Conservation (phyloP, 2,113 vertebrate genomes). For the Eclectus roratus region DNA sequence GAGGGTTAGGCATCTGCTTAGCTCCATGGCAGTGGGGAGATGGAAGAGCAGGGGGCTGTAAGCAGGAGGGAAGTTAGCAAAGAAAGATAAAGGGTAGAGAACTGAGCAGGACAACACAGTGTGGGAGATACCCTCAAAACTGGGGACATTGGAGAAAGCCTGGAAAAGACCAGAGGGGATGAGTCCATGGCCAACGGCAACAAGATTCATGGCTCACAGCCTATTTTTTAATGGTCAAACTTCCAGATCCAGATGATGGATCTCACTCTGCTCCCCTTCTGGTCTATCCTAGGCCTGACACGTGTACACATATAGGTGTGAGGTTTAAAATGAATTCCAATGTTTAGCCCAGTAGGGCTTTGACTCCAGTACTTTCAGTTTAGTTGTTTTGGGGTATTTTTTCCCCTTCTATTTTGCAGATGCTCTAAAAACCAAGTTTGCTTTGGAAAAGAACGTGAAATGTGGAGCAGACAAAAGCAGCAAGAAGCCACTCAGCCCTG, state of each 20-base stretch:
- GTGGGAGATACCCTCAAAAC: not conserved
- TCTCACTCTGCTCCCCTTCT: not conserved
- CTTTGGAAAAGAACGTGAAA: not conserved
- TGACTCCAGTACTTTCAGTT: not conserved
- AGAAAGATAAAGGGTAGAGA: not conserved
- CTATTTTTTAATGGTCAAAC: not conserved
- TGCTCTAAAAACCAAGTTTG: not conserved
- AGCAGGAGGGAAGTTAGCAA: not conserved
- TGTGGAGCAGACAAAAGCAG: not conserved
- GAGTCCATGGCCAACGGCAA: not conserved
- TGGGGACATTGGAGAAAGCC: not conserved
- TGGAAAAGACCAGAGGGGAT: not conserved
- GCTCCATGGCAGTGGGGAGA: not conserved
- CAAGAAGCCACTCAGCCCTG: not conserved
- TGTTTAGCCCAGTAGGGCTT: not conserved
- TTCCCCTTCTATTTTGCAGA: not conserved
- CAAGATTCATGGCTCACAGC: not conserved
- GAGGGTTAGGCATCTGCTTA: not conserved
- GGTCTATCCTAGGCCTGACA: not conserved
- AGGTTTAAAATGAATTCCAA: not conserved
- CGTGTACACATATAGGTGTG: not conserved
- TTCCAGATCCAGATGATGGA: not conserved
- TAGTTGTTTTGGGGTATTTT: not conserved
- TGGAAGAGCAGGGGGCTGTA: not conserved
- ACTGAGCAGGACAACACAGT: too few species aligned